Conservation (phyloP, 2,113 vertebrate genomes). For the Morone chrysops region DNA sequence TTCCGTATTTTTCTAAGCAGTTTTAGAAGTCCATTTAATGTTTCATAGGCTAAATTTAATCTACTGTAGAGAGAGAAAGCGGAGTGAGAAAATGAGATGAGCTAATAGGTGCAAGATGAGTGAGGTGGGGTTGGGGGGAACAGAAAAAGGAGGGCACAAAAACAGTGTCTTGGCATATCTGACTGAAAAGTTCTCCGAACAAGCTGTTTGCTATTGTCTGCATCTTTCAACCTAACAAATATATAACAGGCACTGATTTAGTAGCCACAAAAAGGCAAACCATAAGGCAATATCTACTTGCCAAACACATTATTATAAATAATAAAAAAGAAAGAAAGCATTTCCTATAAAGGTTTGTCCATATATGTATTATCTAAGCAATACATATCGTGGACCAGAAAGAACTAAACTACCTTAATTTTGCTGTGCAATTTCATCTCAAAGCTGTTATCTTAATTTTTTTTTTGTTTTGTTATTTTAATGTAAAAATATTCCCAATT, state of each 20-base stretch:
- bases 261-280: neutral
- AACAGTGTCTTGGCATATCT: conserved; percentile 21
- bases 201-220: conserved; percentile 7
- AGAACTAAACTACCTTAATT: neutral
- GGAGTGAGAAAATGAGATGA: neutral
- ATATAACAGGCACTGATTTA: neutral
- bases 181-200: conserved; percentile 16
- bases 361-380: neutral
- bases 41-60: conserved; percentile 19
- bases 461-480: neutral
- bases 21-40: conserved; percentile 12
- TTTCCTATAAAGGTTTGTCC: neutral
- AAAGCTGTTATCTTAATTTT: neutral
- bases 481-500: conserved; percentile 9
- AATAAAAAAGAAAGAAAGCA: neutral
- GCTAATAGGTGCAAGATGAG: neutral
- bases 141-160: conserved; percentile 10
- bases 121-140: neutral
- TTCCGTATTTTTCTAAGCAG: neutral
- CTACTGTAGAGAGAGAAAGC: conserved; percentile 9
- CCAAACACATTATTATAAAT: neutral
- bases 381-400: neutral
- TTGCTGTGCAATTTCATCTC: neutral
- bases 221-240: conserved; percentile 11
- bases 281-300: neutral